Base-by-base conservation (phyloP, 2,113 vertebrate species). In the Ancistrus triradiatus region DNA sequence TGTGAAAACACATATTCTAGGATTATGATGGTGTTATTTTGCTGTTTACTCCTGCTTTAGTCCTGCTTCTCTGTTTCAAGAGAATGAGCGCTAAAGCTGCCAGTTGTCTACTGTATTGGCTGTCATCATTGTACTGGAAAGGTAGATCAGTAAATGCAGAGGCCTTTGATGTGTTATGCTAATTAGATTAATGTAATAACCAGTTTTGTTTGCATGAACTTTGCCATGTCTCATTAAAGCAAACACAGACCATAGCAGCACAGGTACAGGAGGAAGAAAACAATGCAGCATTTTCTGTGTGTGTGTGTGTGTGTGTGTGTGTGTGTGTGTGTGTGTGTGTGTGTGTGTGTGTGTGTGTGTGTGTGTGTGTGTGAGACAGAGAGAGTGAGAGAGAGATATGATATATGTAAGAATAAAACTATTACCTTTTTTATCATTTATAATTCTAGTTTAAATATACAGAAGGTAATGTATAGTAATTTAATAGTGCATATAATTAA, bases 111-210 rank as follows among this genome's bases (percentile, higher is more conserved):
- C 59, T 73, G 65, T 68, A 73, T 73, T 68, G 70, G 59, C 59
- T 73, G 65, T 64, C 46, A 44, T 59, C 53, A 38, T 63, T 64
- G 70, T 73, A 59, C 62, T 73, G 48, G 59, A 53, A 68, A 68
- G 68, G 64, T 59, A 58, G 59, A 10, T 10, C 47, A 59, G 70
- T 73, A 73, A 68, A 73, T 68, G 70, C 70, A 59, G 68, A 44
- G 70, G 68, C 70, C 70, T 68, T 73, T 68, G 65, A 73, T 73
- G 70, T 73, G 65, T 55, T 73, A 64, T 64, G 65, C 70, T 73
- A 73, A 73, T 73, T 73, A 63, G 70, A 73, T 73, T 73, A 73
- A 56, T 59, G 50, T 68, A 64, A 59, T 47, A 44, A 40, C 59
- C 59, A 48, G 53, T 73, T 73, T 40, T 63, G 70, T 68, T 68